Evolutionary conservation across 2,797 vertebrate species (phyloP).

Genomic region (Gambusia yucatana): DNA sequence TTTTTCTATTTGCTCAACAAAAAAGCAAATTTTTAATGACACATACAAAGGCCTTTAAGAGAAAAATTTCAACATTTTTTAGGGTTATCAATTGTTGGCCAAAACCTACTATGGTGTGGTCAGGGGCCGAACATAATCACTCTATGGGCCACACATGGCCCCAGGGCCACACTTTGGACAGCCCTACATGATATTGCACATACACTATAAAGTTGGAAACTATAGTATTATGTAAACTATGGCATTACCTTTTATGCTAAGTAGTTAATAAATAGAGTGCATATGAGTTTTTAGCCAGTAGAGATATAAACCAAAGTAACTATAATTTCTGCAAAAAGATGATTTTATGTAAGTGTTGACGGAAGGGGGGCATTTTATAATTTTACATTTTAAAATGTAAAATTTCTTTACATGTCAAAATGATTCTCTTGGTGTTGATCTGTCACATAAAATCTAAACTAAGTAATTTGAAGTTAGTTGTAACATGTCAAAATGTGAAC

Average conservation of each 20-base stretch:
- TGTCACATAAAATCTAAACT: not conserved
- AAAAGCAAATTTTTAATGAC: too few relatives aligned
- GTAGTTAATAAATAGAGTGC: not conserved
- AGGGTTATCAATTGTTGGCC: too few relatives aligned
- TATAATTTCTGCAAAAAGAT: not conserved
- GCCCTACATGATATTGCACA: not conserved
- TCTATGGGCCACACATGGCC: too few relatives aligned
- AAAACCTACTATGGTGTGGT: too few relatives aligned
- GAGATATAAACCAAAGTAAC: not conserved
- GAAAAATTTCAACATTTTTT: too few relatives aligned
- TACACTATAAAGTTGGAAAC: not conserved
- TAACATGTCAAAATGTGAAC: not conserved
- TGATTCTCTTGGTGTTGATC: not conserved
- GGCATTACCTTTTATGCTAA: not conserved
- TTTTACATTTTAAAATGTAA: not conserved
- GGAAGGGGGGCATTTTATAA: not conserved
- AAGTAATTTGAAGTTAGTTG: not conserved
- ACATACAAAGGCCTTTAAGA: too few relatives aligned
- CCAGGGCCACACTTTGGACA: too few relatives aligned
- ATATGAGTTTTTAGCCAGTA: not conserved
- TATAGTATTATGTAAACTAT: too few relatives aligned
- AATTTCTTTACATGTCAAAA: not conserved
- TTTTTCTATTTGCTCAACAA: too few relatives aligned
- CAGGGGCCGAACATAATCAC: too few relatives aligned
- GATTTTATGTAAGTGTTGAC: not conserved